Conservation (phyloP, 2,888 invertebrate genomes). For the Agrochola litura region DNA sequence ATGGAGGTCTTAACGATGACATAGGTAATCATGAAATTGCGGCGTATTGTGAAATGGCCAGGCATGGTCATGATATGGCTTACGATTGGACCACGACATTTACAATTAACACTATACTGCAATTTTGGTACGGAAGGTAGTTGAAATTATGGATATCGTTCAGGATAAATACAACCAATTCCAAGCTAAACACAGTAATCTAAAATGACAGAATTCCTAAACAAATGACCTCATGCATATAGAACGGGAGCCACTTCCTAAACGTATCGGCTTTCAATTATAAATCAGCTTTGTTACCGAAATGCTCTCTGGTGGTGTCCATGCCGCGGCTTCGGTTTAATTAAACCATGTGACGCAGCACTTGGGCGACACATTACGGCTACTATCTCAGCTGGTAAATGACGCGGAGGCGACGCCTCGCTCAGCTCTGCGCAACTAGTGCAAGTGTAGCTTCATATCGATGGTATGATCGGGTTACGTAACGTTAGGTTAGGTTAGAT, state of each 20-base stretch:
- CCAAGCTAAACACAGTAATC: conserved; percentile 43
- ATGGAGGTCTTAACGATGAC: not conserved
- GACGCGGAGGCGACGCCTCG: conserved; percentile 54
- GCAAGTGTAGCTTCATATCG: conserved; percentile 15
- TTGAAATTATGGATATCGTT: conserved; percentile 20
- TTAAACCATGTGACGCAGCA: conserved; percentile 67
- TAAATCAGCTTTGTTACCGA: conserved; percentile 64
- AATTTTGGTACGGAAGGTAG: not conserved
- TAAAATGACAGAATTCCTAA: conserved; percentile 48
- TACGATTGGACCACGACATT: too few relatives aligned
- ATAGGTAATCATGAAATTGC: too few relatives aligned
- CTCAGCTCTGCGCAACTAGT: conserved; percentile 42
- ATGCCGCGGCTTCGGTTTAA: conserved; percentile 62
- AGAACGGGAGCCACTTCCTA: conserved; percentile 58
- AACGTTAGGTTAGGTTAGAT: not conserved
- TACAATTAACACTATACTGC: not conserved
- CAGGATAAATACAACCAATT: conserved; percentile 28
- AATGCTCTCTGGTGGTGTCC: conserved; percentile 56
- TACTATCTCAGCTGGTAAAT: conserved; percentile 66
- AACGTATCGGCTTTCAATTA: conserved; percentile 67
- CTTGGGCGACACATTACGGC: conserved; percentile 55
- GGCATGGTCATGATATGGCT: too few relatives aligned
- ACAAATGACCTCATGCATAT: conserved; percentile 62
- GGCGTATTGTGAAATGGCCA: too few relatives aligned
- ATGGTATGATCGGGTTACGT: not conserved